Evolutionary conservation across 2,888 invertebrate genomes (phyloP).

Genomic region (Ernsta delagoae): DNA sequence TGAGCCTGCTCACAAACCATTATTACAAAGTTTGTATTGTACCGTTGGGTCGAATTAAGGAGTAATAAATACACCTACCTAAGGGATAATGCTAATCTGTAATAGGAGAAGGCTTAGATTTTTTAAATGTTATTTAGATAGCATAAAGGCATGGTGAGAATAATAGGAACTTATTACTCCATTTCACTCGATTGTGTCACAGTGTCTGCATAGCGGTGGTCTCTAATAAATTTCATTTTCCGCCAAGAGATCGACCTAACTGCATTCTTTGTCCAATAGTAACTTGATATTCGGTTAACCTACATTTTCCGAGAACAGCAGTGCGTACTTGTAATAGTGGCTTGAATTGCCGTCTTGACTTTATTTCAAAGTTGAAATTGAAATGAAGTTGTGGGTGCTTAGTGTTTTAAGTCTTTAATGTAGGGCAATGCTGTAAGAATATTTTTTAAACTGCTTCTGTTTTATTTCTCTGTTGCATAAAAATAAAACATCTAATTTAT

Average conservation of each 20-base stretch:
- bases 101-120: neutral
- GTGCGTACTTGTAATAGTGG: slow-evolving; percentile 25
- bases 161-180: neutral
- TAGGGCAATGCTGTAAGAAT: neutral
- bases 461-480: neutral
- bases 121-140: neutral
- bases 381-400: neutral
- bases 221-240: slow-evolving; percentile 64
- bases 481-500: neutral
- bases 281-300: slow-evolving; percentile 45
- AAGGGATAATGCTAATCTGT: neutral
- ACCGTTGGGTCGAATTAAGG: slow-evolving; percentile 39
- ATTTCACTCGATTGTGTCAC: slow-evolving; percentile 27
- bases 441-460: neutral
- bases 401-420: neutral
- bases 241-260: slow-evolving; percentile 53
- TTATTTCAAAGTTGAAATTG: slow-evolving; percentile 16
- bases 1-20: slow-evolving; percentile 37
- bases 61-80: slow-evolving; percentile 34
- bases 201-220: slow-evolving; percentile 45
- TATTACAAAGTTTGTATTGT: slow-evolving; percentile 44
- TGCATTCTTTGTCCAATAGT: slow-evolving; percentile 51
- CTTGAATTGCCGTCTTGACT: slow-evolving; percentile 17
- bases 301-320: slow-evolving; percentile 39
- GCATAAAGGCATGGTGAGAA: neutral